These are phyloP conservation scores for Zaprionus lachaisei DNA, from an alignment of 1,140 invertebrate genomes.

Conservation along the genomic window DNA sequence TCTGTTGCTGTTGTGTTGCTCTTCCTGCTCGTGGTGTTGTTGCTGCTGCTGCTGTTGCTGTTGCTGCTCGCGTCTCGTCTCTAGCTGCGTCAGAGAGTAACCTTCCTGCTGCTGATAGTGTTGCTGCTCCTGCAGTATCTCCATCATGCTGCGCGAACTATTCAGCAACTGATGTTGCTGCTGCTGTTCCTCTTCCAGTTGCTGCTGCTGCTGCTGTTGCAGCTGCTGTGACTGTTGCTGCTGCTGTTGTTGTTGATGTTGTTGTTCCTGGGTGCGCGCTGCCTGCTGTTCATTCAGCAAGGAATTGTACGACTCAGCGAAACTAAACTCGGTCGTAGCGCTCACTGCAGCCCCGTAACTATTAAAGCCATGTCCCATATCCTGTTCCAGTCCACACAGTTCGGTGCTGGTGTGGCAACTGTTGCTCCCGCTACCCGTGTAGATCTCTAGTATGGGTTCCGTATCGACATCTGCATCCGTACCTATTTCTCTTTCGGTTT, in stretches of 20 bases:
- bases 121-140: conserved; percentile 77
- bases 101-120: conserved; percentile 80
- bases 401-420: conserved; percentile 2
- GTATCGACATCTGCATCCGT: not conserved
- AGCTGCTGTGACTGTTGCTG: conserved; percentile 21
- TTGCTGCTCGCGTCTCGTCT: conserved; percentile 76
- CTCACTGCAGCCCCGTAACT: conserved; percentile 18
- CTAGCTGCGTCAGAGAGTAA: conserved; percentile 77
- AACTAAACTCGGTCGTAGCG: conserved; percentile 54
- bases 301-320: conserved; percentile 81
- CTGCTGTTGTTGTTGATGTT: conserved; percentile 27
- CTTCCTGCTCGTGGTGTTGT: conserved; percentile 19
- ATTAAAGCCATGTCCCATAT: conserved; percentile 55
- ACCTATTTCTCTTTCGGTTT: not conserved
- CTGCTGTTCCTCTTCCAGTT: conserved; percentile 7
- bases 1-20: conserved; percentile 21
- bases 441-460: conserved; percentile 18
- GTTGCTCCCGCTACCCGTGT: conserved; percentile 6
- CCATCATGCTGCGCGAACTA: conserved; percentile 55
- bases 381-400: conserved; percentile 29
- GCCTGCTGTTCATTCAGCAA: conserved; percentile 64
- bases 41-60: conserved; percentile 35
- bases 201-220: conserved; percentile 9
- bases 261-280: conserved; percentile 15
- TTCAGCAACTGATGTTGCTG: conserved; percentile 35